Evolutionary conservation across 2,797 vertebrate species (phyloP).

Genomic region (Rhinatrema bivittatum): DNA sequence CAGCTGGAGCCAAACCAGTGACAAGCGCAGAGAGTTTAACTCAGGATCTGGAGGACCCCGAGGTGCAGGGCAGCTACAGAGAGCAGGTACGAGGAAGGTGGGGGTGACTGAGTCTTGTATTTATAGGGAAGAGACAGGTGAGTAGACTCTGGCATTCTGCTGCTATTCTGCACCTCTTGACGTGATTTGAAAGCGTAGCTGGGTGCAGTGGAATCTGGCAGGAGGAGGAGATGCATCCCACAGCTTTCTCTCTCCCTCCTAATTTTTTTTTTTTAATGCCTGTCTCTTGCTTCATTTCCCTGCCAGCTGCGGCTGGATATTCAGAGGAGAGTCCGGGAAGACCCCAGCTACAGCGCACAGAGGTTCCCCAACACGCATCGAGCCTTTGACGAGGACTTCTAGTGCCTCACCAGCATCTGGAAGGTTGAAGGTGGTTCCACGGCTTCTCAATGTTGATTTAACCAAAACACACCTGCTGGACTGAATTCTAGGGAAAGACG

Average conservation of each 20-base stretch:
- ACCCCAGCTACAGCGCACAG: slow-evolving; percentile 76
- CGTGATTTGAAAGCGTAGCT: background rate
- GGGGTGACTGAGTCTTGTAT: background rate
- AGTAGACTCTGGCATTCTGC: background rate
- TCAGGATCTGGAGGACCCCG: slow-evolving; percentile 71
- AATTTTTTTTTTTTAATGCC: no score
- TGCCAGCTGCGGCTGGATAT: slow-evolving; percentile 77
- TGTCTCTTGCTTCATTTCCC: no score
- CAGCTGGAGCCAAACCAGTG: slow-evolving; percentile 70
- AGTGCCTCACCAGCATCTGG: slow-evolving; percentile 37
- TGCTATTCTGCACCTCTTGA: background rate
- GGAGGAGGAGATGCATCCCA: background rate
- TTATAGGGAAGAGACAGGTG: background rate
- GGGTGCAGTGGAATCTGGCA: background rate
- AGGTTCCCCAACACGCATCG: slow-evolving; percentile 79
- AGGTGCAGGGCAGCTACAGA: slow-evolving; percentile 76
- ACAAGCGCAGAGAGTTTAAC: slow-evolving; percentile 70
- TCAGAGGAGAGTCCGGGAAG: slow-evolving; percentile 76
- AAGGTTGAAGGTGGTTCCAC: no score
- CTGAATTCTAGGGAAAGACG: no score
- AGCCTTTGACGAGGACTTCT: slow-evolving; percentile 75
- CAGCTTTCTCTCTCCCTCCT: no score
- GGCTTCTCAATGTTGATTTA: no score
- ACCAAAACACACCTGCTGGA: no score
- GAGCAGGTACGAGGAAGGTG: slow-evolving; percentile 54